Evolutionary conservation across 2,888 invertebrate genomes (phyloP).

Genomic region (Neuroscelio doddi): DNA sequence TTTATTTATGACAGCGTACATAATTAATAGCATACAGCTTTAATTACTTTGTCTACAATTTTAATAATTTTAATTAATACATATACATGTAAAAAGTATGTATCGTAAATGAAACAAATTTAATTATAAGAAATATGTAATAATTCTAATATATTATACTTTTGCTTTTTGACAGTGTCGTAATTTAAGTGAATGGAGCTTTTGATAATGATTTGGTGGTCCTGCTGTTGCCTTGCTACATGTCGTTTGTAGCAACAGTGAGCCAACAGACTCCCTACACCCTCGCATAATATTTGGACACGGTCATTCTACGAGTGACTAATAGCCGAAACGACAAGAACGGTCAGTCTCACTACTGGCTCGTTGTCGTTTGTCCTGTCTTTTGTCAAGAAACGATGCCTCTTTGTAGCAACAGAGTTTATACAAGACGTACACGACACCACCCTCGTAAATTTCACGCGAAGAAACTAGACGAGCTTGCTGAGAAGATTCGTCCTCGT

Average conservation of each 20-base stretch:
- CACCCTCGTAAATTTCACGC: conserved; percentile 47
- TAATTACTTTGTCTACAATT: too few relatives aligned
- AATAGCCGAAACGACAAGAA: conserved; percentile 47
- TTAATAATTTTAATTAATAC: too few relatives aligned
- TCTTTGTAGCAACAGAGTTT: conserved; percentile 57
- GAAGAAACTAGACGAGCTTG: conserved; percentile 18
- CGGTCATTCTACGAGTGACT: conserved; percentile 56
- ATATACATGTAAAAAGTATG: too few relatives aligned
- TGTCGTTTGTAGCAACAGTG: conserved; percentile 27
- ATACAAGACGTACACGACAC: conserved; percentile 46
- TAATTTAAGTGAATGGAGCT: conserved; percentile 37
- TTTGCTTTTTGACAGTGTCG: conserved; percentile 3
- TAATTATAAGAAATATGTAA: too few relatives aligned
- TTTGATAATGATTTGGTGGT: conserved; percentile 35
- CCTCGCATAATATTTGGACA: conserved; percentile 62
- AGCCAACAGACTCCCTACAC: conserved; percentile 43
- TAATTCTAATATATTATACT: too few relatives aligned
- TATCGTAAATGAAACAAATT: too few relatives aligned
- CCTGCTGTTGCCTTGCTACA: conserved; percentile 33
- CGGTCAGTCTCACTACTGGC: conserved; percentile 41
- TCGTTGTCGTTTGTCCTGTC: conserved; percentile 55
- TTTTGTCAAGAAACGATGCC: conserved; percentile 53
- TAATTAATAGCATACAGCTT: too few relatives aligned
- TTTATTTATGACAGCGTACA: too few relatives aligned
- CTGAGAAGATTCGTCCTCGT: conserved; percentile 19